Base-by-base conservation (phyloP, 2,113 vertebrate species). In the Sinocyclocheilus anophthalmus region DNA sequence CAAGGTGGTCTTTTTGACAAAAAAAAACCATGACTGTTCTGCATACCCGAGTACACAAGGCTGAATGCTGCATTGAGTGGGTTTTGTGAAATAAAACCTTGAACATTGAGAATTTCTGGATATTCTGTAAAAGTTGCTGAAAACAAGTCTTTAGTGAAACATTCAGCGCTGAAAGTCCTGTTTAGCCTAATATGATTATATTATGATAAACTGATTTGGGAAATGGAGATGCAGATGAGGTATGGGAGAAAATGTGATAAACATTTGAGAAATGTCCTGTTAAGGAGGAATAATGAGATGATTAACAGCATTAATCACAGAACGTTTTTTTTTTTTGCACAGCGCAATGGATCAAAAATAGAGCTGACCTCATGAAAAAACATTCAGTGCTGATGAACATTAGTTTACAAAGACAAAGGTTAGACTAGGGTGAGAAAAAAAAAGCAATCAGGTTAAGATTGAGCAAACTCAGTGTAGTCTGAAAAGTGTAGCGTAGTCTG, bases 251-350 rank as follows among this genome's bases (percentile, higher is more conserved):
- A 82, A 86, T 86, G 42, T 26, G 78, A 86, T 82, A 86, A 86
- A 65, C 85, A 80, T 81, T 55, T 86, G 85, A 82, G 69, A 73
- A 82, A 86, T 86, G n/a, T 37, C 55, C 80, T 86, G 48, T 82
- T 73, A 22, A 65, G 42, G 11, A 12, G 69, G 24, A 33, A 86
- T 59, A 82, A 81, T 65, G 14, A 81, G 57, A 82, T 82, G 24
- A 86, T 86, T 86, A 86, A 73, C 26, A 65, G 11, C 79, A 86
- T 82, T 86, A 82, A 86, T 86, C 79, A 86, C 26, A 75, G 69
- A 24, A 48, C 24, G 45, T 37, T 45, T 59, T 55, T 11, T 26
- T 80, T 22, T 37, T 39, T 4, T 67, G 11, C 18, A 53, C 30
- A 67, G 37, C 3, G 3, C 18, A 22, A 72, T 45, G 14, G 33